A percentile compares a stretch with the other conserved stretches of the same genome.
phyloP scores from a whole-genome alignment of 2,797 vertebrate genomes.

The Picus viridis region DNA sequence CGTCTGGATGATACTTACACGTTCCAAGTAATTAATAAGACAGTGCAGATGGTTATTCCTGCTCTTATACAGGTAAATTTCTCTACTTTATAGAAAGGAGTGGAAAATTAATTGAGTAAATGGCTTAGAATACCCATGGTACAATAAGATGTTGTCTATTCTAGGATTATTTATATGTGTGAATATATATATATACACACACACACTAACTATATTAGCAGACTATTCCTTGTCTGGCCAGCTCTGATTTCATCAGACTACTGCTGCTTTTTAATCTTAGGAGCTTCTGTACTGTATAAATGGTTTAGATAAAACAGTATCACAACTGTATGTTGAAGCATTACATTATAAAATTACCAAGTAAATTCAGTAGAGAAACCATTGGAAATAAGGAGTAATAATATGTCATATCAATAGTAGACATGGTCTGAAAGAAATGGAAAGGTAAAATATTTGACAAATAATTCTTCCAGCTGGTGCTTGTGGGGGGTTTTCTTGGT shows the following conservation, averaged over 20 bases:
- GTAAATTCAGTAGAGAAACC: neutral
- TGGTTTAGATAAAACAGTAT: neutral
- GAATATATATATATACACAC: neutral
- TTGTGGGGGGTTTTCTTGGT: neutral
- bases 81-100: neutral
- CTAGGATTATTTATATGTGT: neutral
- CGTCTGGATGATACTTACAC: conserved; percentile 95
- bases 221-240: neutral
- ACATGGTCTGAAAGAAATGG: neutral
- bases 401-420: neutral
- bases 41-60: conserved; percentile 93
- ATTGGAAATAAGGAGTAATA: neutral
- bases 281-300: neutral
- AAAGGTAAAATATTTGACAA: neutral
- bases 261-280: neutral
- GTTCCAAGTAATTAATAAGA: conserved; percentile 95
- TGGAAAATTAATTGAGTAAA: neutral
- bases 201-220: neutral
- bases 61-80: conserved; percentile 89
- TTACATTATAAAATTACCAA: neutral
- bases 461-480: neutral
- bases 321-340: neutral
- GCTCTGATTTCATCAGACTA: neutral
- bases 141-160: neutral
- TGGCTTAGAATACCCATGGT: neutral